These are phyloP conservation scores for Synanthedon andrenaeformis DNA, from an alignment of 2,888 invertebrate genomes.

Conservation along the genomic window DNA sequence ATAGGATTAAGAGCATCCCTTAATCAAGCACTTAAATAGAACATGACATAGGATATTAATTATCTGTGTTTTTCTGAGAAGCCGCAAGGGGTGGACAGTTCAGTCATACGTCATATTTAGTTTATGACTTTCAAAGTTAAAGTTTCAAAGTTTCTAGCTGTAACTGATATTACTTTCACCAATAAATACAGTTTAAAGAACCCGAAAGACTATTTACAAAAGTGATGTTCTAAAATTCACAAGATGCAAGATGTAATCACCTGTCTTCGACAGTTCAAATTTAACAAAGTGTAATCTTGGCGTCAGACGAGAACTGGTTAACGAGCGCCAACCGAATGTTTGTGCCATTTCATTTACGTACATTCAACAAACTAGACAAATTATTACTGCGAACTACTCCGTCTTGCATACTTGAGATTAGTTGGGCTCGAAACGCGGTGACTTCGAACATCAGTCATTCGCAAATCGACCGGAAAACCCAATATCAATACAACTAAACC, in stretches of 20 bases:
- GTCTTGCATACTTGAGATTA: slow-evolving; percentile 42
- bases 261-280: slow-evolving; percentile 18
- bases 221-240: too few relatives aligned
- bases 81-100: too few relatives aligned
- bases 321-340: slow-evolving; percentile 35
- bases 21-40: too few relatives aligned
- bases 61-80: too few relatives aligned
- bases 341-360: slow-evolving; percentile 38
- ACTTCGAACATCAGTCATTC: slow-evolving; percentile 34
- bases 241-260: slow-evolving; percentile 21
- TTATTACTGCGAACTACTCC: slow-evolving; percentile 34
- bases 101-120: too few relatives aligned
- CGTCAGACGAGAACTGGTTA: slow-evolving; percentile 31
- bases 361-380: slow-evolving; percentile 41
- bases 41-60: too few relatives aligned
- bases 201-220: too few relatives aligned
- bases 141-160: too few relatives aligned
- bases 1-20: too few relatives aligned
- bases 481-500: slow-evolving; percentile 13
- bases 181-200: too few relatives aligned
- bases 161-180: too few relatives aligned
- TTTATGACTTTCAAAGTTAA: too few relatives aligned
- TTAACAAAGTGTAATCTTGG: slow-evolving; percentile 24
- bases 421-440: slow-evolving; percentile 22
- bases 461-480: slow-evolving; percentile 29